Evolutionary conservation across 2,797 vertebrate genomes (phyloP), one percentile per base, ranked within the genome.

Genomic region (Arrhamphus sclerolepis): DNA sequence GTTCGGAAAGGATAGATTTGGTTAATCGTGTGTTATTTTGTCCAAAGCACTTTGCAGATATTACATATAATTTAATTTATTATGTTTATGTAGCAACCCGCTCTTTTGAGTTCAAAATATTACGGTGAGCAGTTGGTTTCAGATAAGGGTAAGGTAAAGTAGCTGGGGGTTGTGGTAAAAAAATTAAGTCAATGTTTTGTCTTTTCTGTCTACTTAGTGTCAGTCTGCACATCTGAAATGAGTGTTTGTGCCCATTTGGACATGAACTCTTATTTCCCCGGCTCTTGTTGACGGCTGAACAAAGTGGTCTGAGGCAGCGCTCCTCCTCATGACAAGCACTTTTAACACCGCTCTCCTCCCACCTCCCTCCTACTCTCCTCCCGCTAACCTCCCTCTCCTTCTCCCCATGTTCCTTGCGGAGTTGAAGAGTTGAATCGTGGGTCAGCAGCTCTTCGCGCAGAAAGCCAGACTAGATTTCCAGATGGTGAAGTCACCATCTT

Each of bases 381-480:
- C 57, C 6, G 22, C 57, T 57, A 48, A 56, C 59, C 58, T 56
- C 72, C 22, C 48, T 54, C 60, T 28, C 57, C 46, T 38, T 14
- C 34, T 38, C 34, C 34, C 54, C 47, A 54, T 49, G 38, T 62
- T 81, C 78, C 70, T 85, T 10, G 47, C 41, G 63, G 81, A 88
- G 90, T 87, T 91, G 84, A 91, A 94, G 90, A 96, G 95, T 95
- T 96, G 95, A 96, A 94, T 93, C 91, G 78, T 84, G 91, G 95
- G 95, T 96, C 95, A 96, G 90, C 88, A 90, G 92, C 92, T 94
- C 91, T 93, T 89, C 87, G 89, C 87, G 13, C 60, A 54, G 21
- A 89, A 91, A 91, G 89, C 90, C 92, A 94, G 94, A 94, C 94
- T 93, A 91, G 90, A 95, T 95, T 95, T 96, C 95, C 95, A 95